Percentiles rank a stretch among this genome's conserved stretches.
Evolutionary conservation across 2,888 invertebrate genomes (phyloP).

Genomic region (Drosophila eohydei): DNA sequence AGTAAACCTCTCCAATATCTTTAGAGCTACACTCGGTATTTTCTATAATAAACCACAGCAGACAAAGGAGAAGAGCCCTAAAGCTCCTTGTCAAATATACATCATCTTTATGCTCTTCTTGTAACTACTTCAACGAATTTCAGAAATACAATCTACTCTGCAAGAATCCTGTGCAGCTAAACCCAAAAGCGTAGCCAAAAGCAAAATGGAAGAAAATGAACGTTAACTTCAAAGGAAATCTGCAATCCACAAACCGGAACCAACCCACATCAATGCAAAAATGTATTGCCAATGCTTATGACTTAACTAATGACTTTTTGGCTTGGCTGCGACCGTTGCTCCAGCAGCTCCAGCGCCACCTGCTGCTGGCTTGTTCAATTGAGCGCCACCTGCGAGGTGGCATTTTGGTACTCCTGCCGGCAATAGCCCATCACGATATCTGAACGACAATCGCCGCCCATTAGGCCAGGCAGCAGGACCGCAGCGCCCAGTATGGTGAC

Average conservation of each 20-base stretch:
- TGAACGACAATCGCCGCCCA: constrained; percentile 84
- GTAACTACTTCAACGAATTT: neutral
- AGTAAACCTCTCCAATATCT: neutral
- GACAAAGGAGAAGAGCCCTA: neutral
- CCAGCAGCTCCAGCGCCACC: neutral
- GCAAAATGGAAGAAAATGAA: constrained; percentile 6
- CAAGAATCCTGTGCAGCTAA: constrained; percentile 4
- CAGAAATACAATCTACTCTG: neutral
- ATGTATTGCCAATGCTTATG: constrained; percentile 51
- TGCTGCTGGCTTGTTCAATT: constrained; percentile 27
- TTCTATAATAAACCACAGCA: neutral
- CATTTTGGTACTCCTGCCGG: constrained; percentile 78
- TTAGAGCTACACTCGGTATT: neutral
- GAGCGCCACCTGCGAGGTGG: constrained; percentile 58
- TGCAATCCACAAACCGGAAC: constrained; percentile 11
- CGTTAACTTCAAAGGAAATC: constrained; percentile 5
- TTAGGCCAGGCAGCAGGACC: constrained; percentile 83
- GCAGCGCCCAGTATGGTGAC: constrained; percentile 84
- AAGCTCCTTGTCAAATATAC: neutral
- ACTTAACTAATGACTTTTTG: constrained; percentile 61
- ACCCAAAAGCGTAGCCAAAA: neutral
- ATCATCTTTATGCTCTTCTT: neutral
- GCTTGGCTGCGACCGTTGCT: constrained; percentile 25
- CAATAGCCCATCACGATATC: constrained; percentile 85
- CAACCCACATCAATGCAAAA: constrained; percentile 50